phyloP scores from a whole-genome alignment of 1,140 invertebrate species.

The Wiebesia pumilae region DNA sequence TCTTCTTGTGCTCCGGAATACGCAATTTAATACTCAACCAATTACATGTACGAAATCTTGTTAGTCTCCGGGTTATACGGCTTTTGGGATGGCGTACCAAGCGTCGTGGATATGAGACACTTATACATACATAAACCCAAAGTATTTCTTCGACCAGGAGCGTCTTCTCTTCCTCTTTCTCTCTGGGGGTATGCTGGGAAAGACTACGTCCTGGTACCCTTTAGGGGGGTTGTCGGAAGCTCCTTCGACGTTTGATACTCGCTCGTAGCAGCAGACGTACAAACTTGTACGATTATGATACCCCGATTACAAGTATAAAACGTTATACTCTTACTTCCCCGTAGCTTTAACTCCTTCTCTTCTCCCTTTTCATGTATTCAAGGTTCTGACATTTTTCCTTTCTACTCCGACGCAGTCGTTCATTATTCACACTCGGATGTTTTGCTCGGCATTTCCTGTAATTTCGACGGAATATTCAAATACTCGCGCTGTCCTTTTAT shows the following conservation, averaged over 20 bases:
- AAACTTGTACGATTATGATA: conserved; percentile 72
- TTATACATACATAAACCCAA: conserved; percentile 64
- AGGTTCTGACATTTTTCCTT: background rate
- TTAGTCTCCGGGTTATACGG: conserved; percentile 73
- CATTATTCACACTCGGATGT: background rate
- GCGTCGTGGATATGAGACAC: conserved; percentile 52
- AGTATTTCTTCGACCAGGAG: conserved; percentile 59
- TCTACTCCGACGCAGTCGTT: background rate
- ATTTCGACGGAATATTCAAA: too few species aligned
- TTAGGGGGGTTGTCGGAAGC: conserved; percentile 41
- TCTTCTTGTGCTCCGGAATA: conserved; percentile 64
- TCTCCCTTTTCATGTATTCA: background rate
- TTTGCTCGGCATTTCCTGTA: background rate
- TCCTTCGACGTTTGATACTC: conserved; percentile 11
- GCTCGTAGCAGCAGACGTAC: conserved; percentile 52
- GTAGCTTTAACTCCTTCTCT: conserved; percentile 48
- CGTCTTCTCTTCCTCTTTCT: conserved; percentile 32
- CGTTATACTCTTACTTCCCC: conserved; percentile 62
- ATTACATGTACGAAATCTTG: conserved; percentile 77
- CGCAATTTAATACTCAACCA: conserved; percentile 76
- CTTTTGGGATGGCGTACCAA: conserved; percentile 55
- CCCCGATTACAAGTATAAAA: conserved; percentile 72
- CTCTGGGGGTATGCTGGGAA: conserved; percentile 27
- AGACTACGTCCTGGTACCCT: conserved; percentile 49
- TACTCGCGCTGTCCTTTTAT: too few species aligned